phyloP scores from a whole-genome alignment of 2,113 vertebrate genomes.

The Notiomystis cincta region DNA sequence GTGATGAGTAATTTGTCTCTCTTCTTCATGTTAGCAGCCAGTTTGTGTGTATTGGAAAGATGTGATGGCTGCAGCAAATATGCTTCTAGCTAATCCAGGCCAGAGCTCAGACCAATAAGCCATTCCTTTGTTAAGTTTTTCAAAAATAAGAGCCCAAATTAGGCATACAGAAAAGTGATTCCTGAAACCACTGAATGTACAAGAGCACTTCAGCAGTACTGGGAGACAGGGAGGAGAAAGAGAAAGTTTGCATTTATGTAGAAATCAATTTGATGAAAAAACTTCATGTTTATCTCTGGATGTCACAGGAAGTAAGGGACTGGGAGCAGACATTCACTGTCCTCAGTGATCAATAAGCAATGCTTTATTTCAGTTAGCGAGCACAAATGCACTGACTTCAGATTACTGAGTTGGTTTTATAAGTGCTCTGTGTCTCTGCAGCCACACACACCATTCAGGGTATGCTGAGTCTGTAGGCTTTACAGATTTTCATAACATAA shows the following conservation, averaged over 20 bases:
- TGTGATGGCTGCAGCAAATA: not conserved
- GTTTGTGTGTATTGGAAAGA: not conserved
- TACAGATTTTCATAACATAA: not conserved
- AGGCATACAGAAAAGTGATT: not conserved
- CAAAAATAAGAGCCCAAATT: not conserved
- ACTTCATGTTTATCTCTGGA: not conserved
- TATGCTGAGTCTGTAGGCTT: not conserved
- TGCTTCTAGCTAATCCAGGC: not conserved
- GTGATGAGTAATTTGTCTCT: constrained; percentile 9
- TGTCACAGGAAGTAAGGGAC: not conserved
- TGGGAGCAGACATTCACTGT: not conserved
- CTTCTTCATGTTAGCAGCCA: not conserved
- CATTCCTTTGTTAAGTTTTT: not conserved
- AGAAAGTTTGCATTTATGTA: not conserved
- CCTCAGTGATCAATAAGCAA: not conserved
- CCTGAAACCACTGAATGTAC: not conserved
- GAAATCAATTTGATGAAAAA: not conserved
- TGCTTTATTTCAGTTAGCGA: not conserved
- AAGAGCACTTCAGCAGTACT: not conserved
- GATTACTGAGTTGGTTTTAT: not conserved
- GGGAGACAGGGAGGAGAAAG: not conserved
- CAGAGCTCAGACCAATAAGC: not conserved
- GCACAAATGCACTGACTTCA: not conserved
- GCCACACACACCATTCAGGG: not conserved
- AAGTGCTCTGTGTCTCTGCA: not conserved